phyloP scores from a whole-genome alignment of 2,888 invertebrate species.

The Vandiemenella viatica region DNA sequence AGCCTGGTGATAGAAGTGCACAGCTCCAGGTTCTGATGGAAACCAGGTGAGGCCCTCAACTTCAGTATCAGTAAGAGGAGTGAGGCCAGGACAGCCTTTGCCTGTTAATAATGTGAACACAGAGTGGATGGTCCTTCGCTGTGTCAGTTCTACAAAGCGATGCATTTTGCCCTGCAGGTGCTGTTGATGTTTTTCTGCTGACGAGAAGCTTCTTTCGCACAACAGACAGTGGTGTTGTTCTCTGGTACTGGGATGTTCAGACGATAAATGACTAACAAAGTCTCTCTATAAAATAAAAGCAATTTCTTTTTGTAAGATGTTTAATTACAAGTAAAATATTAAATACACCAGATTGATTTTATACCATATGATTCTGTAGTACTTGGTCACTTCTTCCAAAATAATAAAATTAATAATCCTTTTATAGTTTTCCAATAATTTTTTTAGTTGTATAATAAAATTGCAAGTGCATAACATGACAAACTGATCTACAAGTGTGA shows the following conservation, averaged over 20 bases:
- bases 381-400: too few species aligned
- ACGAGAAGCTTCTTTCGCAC: constrained; percentile 29
- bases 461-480: too few species aligned
- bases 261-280: constrained; percentile 9
- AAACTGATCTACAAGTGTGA: too few species aligned
- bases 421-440: too few species aligned
- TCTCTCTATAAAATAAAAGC: constrained; percentile 7
- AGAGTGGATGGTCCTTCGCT: constrained; percentile 29
- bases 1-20: constrained; percentile 21
- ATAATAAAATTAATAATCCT: too few species aligned
- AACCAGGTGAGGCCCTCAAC: constrained; percentile 16
- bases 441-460: too few species aligned
- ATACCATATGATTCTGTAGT: too few species aligned
- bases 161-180: constrained; percentile 29
- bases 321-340: too few species aligned
- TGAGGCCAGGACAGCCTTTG: constrained; percentile 26
- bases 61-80: constrained; percentile 27
- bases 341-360: too few species aligned
- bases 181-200: constrained; percentile 24
- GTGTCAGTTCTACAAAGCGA: constrained; percentile 27
- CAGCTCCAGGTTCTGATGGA: constrained; percentile 17
- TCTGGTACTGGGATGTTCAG: constrained; percentile 10
- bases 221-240: constrained; percentile 24
- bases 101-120: constrained; percentile 29
- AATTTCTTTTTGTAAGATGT: too few species aligned